A percentile compares a stretch with the other conserved stretches of the same genome.
Evolutionary conservation across 2,113 vertebrate genomes (phyloP).

Genomic region (Loxodonta africana): DNA sequence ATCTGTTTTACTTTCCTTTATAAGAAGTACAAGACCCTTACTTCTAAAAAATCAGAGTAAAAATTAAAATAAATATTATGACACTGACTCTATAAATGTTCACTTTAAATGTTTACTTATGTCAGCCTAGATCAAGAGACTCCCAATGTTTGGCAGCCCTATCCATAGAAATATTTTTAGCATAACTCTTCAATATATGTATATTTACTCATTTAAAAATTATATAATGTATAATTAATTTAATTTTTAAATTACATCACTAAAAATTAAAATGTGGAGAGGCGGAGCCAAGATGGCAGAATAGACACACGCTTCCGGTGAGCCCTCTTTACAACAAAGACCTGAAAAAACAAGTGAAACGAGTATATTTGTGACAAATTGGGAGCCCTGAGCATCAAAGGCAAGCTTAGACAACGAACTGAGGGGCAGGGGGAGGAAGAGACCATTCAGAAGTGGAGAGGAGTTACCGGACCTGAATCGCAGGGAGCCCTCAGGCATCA

Average conservation of each 20-base stretch:
- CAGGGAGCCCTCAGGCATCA: too few relatives aligned
- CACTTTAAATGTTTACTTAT: neutral
- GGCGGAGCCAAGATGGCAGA: too few relatives aligned
- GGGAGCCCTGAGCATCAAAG: too few relatives aligned
- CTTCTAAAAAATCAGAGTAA: slow-evolving; percentile 41
- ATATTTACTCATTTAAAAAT: slow-evolving; percentile 19
- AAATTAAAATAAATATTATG: neutral
- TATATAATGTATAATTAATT: neutral
- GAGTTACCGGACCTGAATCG: too few relatives aligned
- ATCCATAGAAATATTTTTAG: neutral
- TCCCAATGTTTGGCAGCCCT: neutral
- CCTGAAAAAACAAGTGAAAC: too few relatives aligned
- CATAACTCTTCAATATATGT: neutral
- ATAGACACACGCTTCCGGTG: too few relatives aligned
- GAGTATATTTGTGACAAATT: too few relatives aligned
- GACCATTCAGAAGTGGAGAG: too few relatives aligned
- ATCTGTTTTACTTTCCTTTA: slow-evolving; percentile 58
- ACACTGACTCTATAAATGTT: neutral
- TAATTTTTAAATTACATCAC: neutral
- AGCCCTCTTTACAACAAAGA: too few relatives aligned
- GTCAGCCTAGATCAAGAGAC: neutral
- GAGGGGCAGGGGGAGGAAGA: too few relatives aligned
- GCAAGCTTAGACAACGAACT: too few relatives aligned
- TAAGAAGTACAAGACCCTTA: slow-evolving; percentile 2
- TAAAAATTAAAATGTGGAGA: slow-evolving; percentile 52